These are phyloP conservation scores for Plodia interpunctella DNA, from an alignment of 1,140 invertebrate genomes.

Conservation along the genomic window DNA sequence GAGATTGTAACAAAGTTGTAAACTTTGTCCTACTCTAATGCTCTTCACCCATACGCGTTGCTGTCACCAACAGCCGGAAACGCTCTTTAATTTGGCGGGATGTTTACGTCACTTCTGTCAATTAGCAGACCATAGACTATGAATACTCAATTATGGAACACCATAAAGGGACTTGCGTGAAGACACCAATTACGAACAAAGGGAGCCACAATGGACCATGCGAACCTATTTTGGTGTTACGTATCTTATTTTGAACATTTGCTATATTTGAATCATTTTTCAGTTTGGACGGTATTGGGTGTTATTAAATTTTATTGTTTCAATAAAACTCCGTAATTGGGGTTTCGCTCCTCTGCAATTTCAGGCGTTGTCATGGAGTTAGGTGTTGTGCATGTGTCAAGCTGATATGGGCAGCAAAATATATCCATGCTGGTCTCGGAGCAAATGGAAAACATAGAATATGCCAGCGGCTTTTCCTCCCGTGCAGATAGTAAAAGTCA, in stretches of 20 bases:
- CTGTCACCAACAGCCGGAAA: too few relatives aligned
- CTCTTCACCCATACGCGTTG: too few relatives aligned
- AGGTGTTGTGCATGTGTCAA: too few relatives aligned
- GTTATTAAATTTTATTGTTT: slow-evolving; percentile 13
- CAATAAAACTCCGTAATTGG: slow-evolving; percentile 1
- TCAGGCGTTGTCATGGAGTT: too few relatives aligned
- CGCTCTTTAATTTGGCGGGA: background rate
- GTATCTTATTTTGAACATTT: background rate
- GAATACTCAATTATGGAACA: slow-evolving; percentile 29
- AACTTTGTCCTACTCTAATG: too few relatives aligned
- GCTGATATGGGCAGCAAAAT: background rate
- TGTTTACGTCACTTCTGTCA: slow-evolving; percentile 24
- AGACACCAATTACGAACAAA: slow-evolving; percentile 25
- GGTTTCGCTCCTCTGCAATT: too few relatives aligned
- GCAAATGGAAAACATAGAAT: too few relatives aligned
- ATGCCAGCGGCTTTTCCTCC: too few relatives aligned
- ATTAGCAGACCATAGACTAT: slow-evolving; percentile 26
- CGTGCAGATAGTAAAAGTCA: too few relatives aligned
- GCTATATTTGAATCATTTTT: slow-evolving; percentile 7
- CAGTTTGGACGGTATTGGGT: background rate
- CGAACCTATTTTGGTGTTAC: slow-evolving; percentile 11
- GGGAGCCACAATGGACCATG: background rate
- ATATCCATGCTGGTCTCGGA: too few relatives aligned
- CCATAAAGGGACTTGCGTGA: slow-evolving; percentile 23
- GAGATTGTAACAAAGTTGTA: too few relatives aligned